These are phyloP conservation scores for Ictalurus furcatus DNA, from an alignment of 2,113 vertebrate genomes.

Conservation along the genomic window DNA sequence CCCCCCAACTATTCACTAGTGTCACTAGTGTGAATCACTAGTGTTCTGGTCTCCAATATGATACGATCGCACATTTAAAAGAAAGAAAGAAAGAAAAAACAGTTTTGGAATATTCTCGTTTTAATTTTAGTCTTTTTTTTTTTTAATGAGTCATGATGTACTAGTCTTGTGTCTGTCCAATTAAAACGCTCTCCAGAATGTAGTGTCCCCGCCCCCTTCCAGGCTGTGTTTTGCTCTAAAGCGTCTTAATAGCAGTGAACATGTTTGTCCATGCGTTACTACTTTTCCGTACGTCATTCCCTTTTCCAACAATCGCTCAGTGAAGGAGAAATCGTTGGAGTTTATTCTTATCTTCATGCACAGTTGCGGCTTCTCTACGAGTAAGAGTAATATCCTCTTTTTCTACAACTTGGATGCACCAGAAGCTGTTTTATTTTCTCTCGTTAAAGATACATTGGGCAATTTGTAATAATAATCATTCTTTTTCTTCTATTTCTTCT, in stretches of 20 bases:
- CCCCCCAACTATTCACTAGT: no score
- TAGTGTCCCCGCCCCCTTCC: background rate
- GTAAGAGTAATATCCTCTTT: background rate
- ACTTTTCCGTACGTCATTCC: background rate
- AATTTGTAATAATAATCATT: background rate
- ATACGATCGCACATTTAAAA: background rate
- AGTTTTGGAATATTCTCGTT: background rate
- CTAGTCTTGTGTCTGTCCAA: background rate
- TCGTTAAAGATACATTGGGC: background rate
- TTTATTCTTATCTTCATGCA: background rate
- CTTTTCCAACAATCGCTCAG: background rate
- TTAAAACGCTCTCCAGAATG: background rate
- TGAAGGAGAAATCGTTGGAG: background rate
- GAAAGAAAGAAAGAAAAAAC: background rate
- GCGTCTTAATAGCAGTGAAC: background rate
- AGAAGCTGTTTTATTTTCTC: background rate
- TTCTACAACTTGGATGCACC: background rate
- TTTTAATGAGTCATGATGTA: constrained; percentile 4
- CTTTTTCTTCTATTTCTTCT: no score
- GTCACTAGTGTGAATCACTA: no score
- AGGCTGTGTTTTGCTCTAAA: background rate
- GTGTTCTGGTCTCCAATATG: background rate
- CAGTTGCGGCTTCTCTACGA: no score
- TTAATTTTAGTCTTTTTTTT: background rate
- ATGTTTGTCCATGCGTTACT: background rate